Percentiles rank a stretch among this genome's conserved stretches.
Evolutionary conservation across 2,888 invertebrate species (phyloP).

Genomic region (Yponomeuta evonymella): DNA sequence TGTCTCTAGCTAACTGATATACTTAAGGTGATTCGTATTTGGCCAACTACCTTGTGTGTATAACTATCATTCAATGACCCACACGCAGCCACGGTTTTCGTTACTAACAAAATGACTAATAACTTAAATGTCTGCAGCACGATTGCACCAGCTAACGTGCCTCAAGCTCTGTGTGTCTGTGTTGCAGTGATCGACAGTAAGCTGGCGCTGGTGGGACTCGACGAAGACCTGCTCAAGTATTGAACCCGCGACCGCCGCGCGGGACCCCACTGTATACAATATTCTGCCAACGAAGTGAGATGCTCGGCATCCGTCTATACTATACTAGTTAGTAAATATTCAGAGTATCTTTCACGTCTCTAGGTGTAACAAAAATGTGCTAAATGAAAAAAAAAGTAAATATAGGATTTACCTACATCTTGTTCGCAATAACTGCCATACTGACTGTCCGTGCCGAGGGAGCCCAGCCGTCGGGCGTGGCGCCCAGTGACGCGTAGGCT

Average conservation of each 20-base stretch:
- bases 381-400: constrained; percentile 1
- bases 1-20: no score
- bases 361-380: constrained; percentile 10
- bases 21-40: no score
- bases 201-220: constrained; percentile 59
- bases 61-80: no score
- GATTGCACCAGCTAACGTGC: no score
- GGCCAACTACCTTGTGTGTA: no score
- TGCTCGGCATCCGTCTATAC: neutral
- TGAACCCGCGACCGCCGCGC: constrained; percentile 31
- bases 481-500: neutral
- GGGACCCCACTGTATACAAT: constrained; percentile 10
- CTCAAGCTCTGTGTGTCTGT: neutral
- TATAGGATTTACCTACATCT: neutral
- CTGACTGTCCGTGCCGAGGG: constrained; percentile 34
- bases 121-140: no score
- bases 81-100: no score
- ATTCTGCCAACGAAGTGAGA: constrained; percentile 14
- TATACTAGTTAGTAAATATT: neutral
- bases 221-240: constrained; percentile 63
- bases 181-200: constrained; percentile 72
- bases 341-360: neutral
- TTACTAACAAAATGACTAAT: no score
- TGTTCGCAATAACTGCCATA: constrained; percentile 47
- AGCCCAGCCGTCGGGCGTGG: constrained; percentile 17